Evolutionary conservation across 2,113 vertebrate genomes (phyloP).

Genomic region (Pavo muticus): DNA sequence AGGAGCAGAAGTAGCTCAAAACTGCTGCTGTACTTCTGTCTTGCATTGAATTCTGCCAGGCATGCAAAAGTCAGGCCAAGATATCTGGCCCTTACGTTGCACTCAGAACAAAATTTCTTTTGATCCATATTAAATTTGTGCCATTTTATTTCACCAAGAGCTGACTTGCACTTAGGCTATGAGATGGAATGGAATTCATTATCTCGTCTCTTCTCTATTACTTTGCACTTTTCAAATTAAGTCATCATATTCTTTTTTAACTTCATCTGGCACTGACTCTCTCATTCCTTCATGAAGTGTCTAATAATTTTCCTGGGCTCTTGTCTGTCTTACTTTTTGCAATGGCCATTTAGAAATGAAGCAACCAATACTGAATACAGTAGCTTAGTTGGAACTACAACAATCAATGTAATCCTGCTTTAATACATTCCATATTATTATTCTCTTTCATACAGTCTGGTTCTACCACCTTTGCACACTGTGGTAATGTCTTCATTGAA

Average conservation of each 20-base stretch:
- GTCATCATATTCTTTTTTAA: background rate
- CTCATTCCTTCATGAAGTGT: background rate
- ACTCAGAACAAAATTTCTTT: conserved; percentile 34
- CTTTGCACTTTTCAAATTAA: conserved; percentile 54
- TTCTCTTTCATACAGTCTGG: background rate
- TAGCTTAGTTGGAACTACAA: background rate
- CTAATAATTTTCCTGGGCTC: background rate
- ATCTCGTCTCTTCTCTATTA: conserved; percentile 51
- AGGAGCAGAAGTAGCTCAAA: background rate
- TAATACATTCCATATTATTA: background rate
- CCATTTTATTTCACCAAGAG: conserved; percentile 59
- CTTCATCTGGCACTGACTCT: conserved; percentile 1
- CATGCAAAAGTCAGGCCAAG: background rate
- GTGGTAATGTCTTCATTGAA: background rate
- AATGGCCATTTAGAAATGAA: conserved; percentile 22
- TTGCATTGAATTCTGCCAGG: background rate
- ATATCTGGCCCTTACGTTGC: background rate
- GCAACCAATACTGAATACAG: background rate
- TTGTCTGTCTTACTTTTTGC: conserved; percentile 2
- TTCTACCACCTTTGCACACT: background rate
- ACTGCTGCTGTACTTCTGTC: background rate
- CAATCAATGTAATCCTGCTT: background rate
- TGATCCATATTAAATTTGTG: conserved; percentile 52
- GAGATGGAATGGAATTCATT: conserved; percentile 33
- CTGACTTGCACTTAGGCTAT: conserved; percentile 31